Conservation (phyloP, 1,140 invertebrate genomes). For the Melitaea cinxia region DNA sequence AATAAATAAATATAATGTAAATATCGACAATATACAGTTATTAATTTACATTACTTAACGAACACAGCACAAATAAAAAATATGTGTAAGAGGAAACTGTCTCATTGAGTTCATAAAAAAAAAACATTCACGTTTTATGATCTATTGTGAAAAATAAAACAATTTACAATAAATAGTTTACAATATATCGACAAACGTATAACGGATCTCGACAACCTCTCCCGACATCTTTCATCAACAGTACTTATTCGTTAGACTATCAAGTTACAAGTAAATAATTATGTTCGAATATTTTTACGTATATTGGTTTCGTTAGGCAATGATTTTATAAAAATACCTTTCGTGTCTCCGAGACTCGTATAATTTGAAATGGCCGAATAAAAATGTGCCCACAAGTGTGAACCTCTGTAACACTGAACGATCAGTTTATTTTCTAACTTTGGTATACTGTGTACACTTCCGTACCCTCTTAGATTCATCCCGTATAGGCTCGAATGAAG, state of each 20-base stretch:
- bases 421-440: conserved; percentile 78
- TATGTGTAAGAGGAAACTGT: conserved; percentile 68
- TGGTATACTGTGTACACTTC: conserved; percentile 78
- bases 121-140: conserved; percentile 73
- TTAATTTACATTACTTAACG: conserved; percentile 80
- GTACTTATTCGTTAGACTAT: conserved; percentile 69
- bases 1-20: conserved; percentile 80
- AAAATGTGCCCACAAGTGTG: conserved; percentile 17
- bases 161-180: conserved; percentile 78
- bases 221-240: conserved; percentile 51
- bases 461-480: conserved; percentile 50
- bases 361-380: conserved; percentile 52
- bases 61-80: conserved; percentile 79
- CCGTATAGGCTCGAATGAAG: conserved; percentile 57
- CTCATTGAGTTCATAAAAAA: conserved; percentile 69
- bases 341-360: conserved; percentile 63
- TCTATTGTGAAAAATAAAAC: conserved; percentile 67
- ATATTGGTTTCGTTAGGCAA: conserved; percentile 79
- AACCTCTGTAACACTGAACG: conserved; percentile 41
- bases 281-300: conserved; percentile 80
- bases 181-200: conserved; percentile 71
- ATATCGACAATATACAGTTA: conserved; percentile 81
- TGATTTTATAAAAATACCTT: conserved; percentile 81
- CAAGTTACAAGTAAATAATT: conserved; percentile 75
- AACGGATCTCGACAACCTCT: conserved; percentile 67